phyloP scores from a whole-genome alignment of 1,140 invertebrate genomes.

The Marisa cornuarietis region DNA sequence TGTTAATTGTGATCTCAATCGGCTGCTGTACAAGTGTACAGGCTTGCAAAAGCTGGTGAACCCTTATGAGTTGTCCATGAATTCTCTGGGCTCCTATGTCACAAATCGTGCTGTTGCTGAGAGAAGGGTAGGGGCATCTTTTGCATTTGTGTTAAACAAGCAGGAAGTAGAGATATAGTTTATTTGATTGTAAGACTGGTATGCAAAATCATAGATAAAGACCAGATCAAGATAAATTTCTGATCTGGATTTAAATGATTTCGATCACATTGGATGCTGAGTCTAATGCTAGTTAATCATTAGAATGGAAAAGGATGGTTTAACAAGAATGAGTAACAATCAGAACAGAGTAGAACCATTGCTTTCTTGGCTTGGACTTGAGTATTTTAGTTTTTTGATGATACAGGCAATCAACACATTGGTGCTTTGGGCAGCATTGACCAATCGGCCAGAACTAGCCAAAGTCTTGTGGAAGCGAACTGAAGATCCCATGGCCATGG shows the following conservation, averaged over 20 bases:
- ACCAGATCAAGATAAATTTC: too few species aligned
- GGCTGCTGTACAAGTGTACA: constrained; percentile 55
- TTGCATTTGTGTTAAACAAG: too few species aligned
- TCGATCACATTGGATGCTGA: too few species aligned
- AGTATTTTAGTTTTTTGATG: background rate
- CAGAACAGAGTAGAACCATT: too few species aligned
- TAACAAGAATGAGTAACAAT: too few species aligned
- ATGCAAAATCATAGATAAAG: too few species aligned
- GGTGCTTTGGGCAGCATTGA: constrained; percentile 64
- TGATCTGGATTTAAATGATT: too few species aligned
- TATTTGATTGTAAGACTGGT: too few species aligned
- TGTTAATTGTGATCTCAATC: constrained; percentile 50
- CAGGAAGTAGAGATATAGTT: too few species aligned
- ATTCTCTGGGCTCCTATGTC: constrained; percentile 44
- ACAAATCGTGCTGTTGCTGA: constrained; percentile 58
- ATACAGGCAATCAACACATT: constrained; percentile 55
- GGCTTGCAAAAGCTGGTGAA: constrained; percentile 62
- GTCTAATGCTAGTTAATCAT: too few species aligned
- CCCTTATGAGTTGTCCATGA: constrained; percentile 62
- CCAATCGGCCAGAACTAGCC: constrained; percentile 61
- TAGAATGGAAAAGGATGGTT: too few species aligned
- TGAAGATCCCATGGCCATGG: constrained; percentile 67
- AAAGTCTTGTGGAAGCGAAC: constrained; percentile 66
- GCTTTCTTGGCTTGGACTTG: background rate
- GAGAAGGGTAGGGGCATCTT: constrained; percentile 48